Evolutionary conservation across 2,113 vertebrate species (phyloP), one percentile per base, ranked within the genome.

Genomic region (Ahaetulla prasina): DNA sequence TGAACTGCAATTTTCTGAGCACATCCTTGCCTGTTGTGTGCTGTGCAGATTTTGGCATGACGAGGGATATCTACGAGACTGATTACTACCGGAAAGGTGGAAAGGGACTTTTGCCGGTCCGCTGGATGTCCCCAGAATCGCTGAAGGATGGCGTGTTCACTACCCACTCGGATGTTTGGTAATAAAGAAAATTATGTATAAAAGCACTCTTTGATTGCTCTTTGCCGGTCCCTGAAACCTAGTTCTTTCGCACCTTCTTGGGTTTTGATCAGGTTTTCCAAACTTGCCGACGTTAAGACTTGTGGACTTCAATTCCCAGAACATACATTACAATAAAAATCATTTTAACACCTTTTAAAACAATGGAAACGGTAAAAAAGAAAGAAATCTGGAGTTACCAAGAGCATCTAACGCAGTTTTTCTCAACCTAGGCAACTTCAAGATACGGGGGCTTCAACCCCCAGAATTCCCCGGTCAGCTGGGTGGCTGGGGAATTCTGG

Each of bases 1-100:
- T 39, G 35, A 49, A 14, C 85, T 49, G 18, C 91, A 25, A 0
- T 8, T n/a, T 85, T 25, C 47, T 91, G 43, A 92, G 84, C n/a
- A 90, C 57, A 30, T 27, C 27, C 50, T 68, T 84, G 22, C 49
- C 39, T 74, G 93, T 18, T 89, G 30, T 86, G 88, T 0, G 4
- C 90, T 49, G 11, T 94, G 5, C 92, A 99, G 99, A 99, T 97
- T 99, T 99, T 94, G 99, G 99, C 94, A 99, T 99, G 99, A 99
- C 99, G 0, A 98, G 99, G 94, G 99, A 99, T 95, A 99, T 99
- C 97, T 99, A 99, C 6, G 99, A 99, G 98, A 99, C 99, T 0
- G 99, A 99, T 98, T 99, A 99, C 96, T 99, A 99, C 95, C 97
- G 99, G 80, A 99, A 99, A 96, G 99, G 99, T 95, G 99, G 99